These are phyloP conservation scores for Ditula angustiorana DNA, from an alignment of 2,888 invertebrate genomes.

Conservation along the genomic window DNA sequence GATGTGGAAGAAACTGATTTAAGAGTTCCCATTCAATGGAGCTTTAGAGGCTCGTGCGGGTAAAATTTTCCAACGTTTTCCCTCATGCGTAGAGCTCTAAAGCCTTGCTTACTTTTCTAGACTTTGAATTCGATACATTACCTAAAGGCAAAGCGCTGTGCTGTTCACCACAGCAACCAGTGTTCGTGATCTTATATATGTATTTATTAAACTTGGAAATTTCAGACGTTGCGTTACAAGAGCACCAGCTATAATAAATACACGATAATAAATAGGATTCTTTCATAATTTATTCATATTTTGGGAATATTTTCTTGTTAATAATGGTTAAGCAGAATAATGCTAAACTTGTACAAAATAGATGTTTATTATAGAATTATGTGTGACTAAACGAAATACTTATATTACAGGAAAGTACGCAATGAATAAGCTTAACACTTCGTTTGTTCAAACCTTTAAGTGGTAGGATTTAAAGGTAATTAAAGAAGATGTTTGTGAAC, in stretches of 20 bases:
- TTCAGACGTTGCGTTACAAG: no score
- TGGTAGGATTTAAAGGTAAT: not conserved
- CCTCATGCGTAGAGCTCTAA: conserved; percentile 50
- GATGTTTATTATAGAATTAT: not conserved
- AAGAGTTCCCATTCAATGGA: conserved; percentile 71
- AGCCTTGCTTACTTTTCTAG: conserved; percentile 24
- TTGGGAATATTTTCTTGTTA: not conserved
- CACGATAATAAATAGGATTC: no score
- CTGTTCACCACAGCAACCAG: not conserved
- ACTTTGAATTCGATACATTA: conserved; percentile 1
- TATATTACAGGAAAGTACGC: not conserved
- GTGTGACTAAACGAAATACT: not conserved
- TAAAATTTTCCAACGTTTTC: conserved; percentile 55
- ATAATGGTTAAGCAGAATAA: not conserved
- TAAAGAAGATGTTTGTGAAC: not conserved
- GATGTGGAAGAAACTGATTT: conserved; percentile 76
- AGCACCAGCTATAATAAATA: no score
- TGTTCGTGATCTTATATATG: not conserved
- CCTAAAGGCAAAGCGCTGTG: not conserved
- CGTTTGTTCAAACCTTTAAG: not conserved
- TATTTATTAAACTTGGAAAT: not conserved
- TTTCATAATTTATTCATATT: not conserved
- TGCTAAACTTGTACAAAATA: not conserved
- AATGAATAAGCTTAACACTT: not conserved
- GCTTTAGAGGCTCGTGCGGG: conserved; percentile 60